These are phyloP conservation scores for Athene noctua DNA, from an alignment of 2,113 vertebrate species.

Conservation along the genomic window DNA sequence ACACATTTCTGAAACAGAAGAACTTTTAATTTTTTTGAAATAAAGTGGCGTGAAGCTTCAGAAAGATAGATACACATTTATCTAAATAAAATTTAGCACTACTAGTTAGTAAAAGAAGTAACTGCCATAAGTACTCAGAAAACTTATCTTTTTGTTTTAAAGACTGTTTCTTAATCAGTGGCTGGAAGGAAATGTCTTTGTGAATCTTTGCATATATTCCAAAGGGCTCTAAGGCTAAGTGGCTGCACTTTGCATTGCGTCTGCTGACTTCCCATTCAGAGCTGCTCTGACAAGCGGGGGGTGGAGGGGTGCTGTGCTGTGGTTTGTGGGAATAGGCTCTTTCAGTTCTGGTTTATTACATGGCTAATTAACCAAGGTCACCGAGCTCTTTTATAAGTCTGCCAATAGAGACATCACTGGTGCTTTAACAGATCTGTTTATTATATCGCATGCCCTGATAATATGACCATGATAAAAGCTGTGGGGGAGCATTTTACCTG, in stretches of 20 bases:
- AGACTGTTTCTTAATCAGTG: conserved; percentile 26
- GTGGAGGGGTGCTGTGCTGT: conserved; percentile 59
- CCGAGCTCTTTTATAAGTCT: conserved; percentile 55
- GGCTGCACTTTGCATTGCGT: conserved; percentile 51
- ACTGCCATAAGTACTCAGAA: neutral
- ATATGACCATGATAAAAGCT: neutral
- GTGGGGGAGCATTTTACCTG: neutral
- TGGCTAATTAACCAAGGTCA: conserved; percentile 78
- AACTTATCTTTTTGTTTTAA: neutral
- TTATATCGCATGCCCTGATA: conserved; percentile 39
- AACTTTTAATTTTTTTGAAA: neutral
- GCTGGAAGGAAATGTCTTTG: conserved; percentile 41
- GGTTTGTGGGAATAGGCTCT: conserved; percentile 72
- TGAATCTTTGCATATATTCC: conserved; percentile 49
- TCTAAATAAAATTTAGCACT: neutral
- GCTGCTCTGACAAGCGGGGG: conserved; percentile 37
- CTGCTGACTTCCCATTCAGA: conserved; percentile 68
- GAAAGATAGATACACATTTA: neutral
- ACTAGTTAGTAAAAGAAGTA: neutral
- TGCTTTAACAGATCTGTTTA: conserved; percentile 54
- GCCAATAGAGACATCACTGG: conserved; percentile 65
- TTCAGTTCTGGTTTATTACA: conserved; percentile 76
- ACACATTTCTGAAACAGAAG: neutral
- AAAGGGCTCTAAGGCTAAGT: conserved; percentile 45
- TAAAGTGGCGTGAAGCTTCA: neutral